Evolutionary conservation across 1,140 invertebrate genomes (phyloP).

Genomic region (Lepidostoma basale): DNA sequence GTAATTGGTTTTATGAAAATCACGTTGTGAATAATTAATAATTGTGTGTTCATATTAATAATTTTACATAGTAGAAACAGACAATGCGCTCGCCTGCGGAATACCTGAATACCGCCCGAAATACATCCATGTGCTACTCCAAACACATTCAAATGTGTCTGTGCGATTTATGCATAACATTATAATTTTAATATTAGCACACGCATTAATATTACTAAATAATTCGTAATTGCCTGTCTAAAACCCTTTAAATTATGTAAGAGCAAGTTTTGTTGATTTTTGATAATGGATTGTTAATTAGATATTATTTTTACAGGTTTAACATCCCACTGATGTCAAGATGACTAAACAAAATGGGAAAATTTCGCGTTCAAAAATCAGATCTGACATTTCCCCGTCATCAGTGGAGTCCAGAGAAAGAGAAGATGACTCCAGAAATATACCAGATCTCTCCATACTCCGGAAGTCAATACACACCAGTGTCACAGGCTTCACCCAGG

Average conservation of each 20-base stretch:
- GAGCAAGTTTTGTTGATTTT: too few species aligned
- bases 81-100: too few species aligned
- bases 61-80: constrained; percentile 1
- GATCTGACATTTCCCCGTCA: constrained; percentile 41
- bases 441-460: constrained; percentile 64
- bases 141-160: too few species aligned
- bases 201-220: too few species aligned
- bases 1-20: constrained; percentile 16
- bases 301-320: background rate
- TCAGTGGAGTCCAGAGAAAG: constrained; percentile 35
- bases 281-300: background rate
- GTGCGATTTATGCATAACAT: too few species aligned
- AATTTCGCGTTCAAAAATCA: constrained; percentile 50
- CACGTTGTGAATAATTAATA: constrained; percentile 14
- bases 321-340: background rate
- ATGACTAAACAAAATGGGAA: constrained; percentile 60
- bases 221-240: too few species aligned
- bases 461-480: constrained; percentile 68
- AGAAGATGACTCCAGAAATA: constrained; percentile 45
- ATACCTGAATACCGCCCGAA: too few species aligned
- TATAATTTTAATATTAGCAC: too few species aligned
- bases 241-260: too few species aligned
- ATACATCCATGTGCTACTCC: too few species aligned
- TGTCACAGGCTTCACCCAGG: constrained; percentile 66
- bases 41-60: too few species aligned